phyloP scores from a whole-genome alignment of 2,113 vertebrate species.

The Pomatostomus ruficeps region DNA sequence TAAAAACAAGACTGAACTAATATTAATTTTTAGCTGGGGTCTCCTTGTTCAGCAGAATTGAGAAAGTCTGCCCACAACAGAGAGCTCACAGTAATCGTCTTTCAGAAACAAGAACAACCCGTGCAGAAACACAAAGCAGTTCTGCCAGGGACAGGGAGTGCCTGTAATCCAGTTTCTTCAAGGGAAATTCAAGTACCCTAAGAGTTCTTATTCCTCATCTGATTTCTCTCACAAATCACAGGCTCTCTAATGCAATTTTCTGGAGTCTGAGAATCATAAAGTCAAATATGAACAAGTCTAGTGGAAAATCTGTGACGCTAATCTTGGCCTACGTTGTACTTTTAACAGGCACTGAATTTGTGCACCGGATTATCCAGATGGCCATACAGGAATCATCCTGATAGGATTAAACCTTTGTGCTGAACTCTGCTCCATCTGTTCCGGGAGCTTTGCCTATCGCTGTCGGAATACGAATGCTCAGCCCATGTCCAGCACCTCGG shows the following conservation, averaged over 20 bases:
- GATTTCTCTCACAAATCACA: conserved; percentile 64
- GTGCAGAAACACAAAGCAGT: conserved; percentile 72
- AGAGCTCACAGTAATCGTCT: neutral
- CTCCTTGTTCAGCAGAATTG: conserved; percentile 36
- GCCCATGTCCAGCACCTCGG: conserved; percentile 24
- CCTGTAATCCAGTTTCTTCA: conserved; percentile 78
- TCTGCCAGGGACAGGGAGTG: conserved; percentile 11
- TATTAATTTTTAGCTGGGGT: conserved; percentile 40
- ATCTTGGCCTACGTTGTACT: conserved; percentile 86
- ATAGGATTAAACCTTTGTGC: conserved; percentile 97
- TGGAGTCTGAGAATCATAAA: conserved; percentile 72
- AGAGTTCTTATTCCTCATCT: conserved; percentile 72
- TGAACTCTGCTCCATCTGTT: conserved; percentile 91
- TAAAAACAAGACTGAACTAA: conserved; percentile 9
- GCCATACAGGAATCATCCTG: conserved; percentile 91
- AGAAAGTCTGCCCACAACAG: conserved; percentile 28
- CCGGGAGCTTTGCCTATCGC: conserved; percentile 66
- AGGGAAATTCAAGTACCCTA: conserved; percentile 64
- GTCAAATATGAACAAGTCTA: conserved; percentile 84
- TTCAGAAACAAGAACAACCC: conserved; percentile 26
- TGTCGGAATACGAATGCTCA: conserved; percentile 69
- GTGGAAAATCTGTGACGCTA: conserved; percentile 86
- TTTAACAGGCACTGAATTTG: conserved; percentile 89
- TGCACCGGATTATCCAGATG: conserved; percentile 92
- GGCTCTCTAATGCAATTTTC: conserved; percentile 80